Percentiles rank a stretch among this genome's conserved stretches.
phyloP scores from a whole-genome alignment of 2,888 invertebrate species.

The Stenolophus ochropezus region DNA sequence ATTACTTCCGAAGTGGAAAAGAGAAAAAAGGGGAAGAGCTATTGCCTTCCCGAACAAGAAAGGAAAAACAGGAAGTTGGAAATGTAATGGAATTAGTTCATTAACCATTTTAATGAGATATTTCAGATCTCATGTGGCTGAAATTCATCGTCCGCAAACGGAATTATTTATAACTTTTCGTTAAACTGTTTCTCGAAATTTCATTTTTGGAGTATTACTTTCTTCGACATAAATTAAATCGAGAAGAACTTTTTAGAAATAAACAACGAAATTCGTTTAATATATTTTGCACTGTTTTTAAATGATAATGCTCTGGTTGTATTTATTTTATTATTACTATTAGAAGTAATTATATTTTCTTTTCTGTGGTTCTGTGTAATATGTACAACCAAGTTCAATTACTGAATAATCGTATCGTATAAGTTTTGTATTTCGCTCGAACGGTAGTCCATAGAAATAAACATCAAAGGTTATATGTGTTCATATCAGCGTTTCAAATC shows the following conservation, averaged over 20 bases:
- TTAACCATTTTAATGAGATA: conserved; percentile 4
- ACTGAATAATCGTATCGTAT: no score
- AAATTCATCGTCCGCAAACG: neutral
- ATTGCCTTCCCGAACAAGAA: neutral
- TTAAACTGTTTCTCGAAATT: neutral
- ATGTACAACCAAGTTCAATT: no score
- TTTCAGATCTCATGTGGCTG: neutral
- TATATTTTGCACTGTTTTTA: no score
- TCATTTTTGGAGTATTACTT: no score
- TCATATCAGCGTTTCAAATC: neutral
- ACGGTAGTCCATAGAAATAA: neutral
- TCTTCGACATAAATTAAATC: no score
- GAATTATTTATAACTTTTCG: neutral
- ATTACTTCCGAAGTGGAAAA: conserved; percentile 10
- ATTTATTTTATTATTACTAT: no score
- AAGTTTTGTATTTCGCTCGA: neutral
- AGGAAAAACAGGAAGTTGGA: neutral
- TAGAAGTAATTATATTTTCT: no score
- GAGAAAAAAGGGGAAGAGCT: conserved; percentile 2
- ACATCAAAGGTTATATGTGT: neutral
- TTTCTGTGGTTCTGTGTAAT: no score
- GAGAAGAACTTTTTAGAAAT: no score
- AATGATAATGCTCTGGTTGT: no score
- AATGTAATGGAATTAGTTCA: neutral
- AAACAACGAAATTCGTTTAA: no score